phyloP scores from a whole-genome alignment of 2,888 invertebrate species.

The Liposcelis brunnea region DNA sequence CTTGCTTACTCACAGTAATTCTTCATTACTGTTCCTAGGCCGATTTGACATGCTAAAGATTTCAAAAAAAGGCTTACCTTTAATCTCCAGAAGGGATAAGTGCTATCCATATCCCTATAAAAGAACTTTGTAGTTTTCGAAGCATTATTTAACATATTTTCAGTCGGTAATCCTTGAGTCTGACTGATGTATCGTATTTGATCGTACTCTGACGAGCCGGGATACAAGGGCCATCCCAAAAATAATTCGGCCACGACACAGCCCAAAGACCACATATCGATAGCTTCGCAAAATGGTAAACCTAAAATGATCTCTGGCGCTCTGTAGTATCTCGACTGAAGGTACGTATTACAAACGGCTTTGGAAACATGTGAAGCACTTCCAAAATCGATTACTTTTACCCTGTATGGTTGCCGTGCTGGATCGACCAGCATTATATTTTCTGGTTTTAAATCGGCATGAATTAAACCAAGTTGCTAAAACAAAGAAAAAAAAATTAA shows the following conservation, averaged over 20 bases:
- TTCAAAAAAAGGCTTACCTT: constrained; percentile 28
- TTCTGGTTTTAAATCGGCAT: constrained; percentile 98
- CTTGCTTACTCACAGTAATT: too few species aligned
- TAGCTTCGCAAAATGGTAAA: constrained; percentile 96
- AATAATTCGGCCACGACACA: constrained; percentile 99
- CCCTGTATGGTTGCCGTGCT: constrained; percentile 90
- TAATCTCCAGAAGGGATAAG: constrained; percentile 41
- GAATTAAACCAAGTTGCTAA: constrained; percentile 95
- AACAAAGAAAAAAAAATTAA: constrained; percentile 20
- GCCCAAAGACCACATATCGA: constrained; percentile 99
- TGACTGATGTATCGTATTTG: constrained; percentile 94
- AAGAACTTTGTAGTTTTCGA: constrained; percentile 98
- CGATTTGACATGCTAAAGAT: too few species aligned
- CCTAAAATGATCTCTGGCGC: constrained; percentile 92
- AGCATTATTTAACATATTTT: constrained; percentile 92
- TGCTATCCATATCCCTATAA: constrained; percentile 84
- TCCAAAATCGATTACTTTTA: constrained; percentile 99
- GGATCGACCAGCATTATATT: constrained; percentile 99
- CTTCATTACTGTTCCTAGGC: too few species aligned
- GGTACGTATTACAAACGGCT: constrained; percentile 97
- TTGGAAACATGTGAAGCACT: constrained; percentile 98
- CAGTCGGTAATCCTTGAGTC: constrained; percentile 93
- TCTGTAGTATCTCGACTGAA: constrained; percentile 97
- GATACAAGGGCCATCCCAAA: constrained; percentile 98
- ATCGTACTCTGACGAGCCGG: constrained; percentile 98